Conservation (phyloP, 1,140 invertebrate species). For the Solenopsis fugax region DNA sequence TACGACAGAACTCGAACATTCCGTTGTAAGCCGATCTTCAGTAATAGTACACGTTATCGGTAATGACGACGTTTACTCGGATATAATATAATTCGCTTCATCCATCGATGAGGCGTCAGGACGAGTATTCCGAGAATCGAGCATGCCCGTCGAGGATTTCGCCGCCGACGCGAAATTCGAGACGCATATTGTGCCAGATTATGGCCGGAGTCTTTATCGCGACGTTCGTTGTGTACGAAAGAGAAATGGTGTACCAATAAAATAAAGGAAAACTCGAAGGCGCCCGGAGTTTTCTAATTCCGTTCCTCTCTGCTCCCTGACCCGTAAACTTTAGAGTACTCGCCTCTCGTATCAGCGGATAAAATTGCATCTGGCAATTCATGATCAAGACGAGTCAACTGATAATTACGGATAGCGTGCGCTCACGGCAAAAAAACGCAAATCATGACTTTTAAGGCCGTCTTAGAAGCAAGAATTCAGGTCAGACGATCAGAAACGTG, state of each 20-base stretch:
- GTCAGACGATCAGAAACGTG: constrained; percentile 56
- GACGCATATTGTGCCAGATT: constrained; percentile 22
- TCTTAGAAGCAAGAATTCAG: constrained; percentile 22
- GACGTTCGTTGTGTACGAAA: constrained; percentile 49
- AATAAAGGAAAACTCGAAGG: constrained; percentile 54
- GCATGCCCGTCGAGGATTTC: not conserved
- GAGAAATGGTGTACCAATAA: constrained; percentile 21
- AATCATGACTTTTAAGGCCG: constrained; percentile 36
- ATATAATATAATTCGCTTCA: not conserved
- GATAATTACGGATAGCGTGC: constrained; percentile 67
- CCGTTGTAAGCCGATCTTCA: not conserved
- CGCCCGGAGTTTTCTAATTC: not conserved
- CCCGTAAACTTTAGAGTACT: not conserved
- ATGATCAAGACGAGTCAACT: not conserved
- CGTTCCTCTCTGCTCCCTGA: not conserved
- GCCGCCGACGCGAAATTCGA: not conserved
- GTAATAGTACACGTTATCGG: not conserved
- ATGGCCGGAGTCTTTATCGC: constrained; percentile 20
- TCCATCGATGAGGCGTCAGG: not conserved
- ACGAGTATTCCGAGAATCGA: not conserved
- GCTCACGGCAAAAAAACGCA: constrained; percentile 32
- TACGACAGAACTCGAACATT: constrained; percentile 3
- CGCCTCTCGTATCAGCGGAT: not conserved
- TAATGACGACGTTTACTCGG: not conserved
- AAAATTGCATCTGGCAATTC: constrained; percentile 25